Evolutionary conservation across 2,888 invertebrate genomes (phyloP).

Genomic region (Calameuta filiformis): DNA sequence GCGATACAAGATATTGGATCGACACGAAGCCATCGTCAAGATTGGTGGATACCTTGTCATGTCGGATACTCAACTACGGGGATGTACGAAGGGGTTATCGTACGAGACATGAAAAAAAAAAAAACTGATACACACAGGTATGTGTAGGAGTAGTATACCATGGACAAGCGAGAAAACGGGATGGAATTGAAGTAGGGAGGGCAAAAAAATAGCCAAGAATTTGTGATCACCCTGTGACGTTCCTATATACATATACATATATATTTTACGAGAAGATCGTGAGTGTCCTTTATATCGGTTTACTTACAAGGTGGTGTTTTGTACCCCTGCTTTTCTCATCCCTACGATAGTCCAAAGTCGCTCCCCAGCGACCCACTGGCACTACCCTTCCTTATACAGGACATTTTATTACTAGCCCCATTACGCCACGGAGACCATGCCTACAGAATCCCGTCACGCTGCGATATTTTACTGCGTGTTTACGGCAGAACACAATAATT

Average conservation of each 20-base stretch:
- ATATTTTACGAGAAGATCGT: conserved; percentile 58
- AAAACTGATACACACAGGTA: background rate
- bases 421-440: conserved; percentile 17
- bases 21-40: conserved; percentile 29
- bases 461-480: conserved; percentile 24
- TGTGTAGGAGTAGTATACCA: background rate
- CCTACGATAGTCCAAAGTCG: conserved; percentile 25
- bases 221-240: conserved; percentile 26
- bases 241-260: conserved; percentile 48
- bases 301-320: conserved; percentile 38
- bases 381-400: conserved; percentile 8
- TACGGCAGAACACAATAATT: conserved; percentile 19
- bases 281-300: conserved; percentile 54
- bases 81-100: conserved; percentile 29
- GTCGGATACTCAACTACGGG: conserved; percentile 20
- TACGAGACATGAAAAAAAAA: conserved; percentile 24
- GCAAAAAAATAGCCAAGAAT: background rate
- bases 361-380: conserved; percentile 19
- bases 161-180: background rate
- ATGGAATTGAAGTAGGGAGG: background rate
- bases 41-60: conserved; percentile 39
- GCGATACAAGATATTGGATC: conserved; percentile 2
- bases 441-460: conserved; percentile 9
- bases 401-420: conserved; percentile 28
- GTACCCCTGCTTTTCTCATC: conserved; percentile 23